Base-by-base conservation (phyloP, 2,888 invertebrate species). In the Aphrophora alni region DNA sequence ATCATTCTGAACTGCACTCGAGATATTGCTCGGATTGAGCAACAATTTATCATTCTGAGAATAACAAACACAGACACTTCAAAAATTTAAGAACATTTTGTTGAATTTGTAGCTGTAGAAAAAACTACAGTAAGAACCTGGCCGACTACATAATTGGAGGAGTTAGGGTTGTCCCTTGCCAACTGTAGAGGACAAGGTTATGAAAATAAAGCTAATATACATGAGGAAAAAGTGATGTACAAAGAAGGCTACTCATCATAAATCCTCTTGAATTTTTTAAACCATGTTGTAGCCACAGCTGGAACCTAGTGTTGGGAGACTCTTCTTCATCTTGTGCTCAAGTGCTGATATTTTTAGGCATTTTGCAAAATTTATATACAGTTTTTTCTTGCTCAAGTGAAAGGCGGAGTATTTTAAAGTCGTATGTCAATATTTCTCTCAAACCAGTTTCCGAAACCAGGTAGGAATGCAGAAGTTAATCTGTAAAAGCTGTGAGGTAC, bases 311-410 rank as follows among this genome's bases (percentile, higher is more conserved):
- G 38, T 75, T 33, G 38, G 33, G 44, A 75, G 75, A 75, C 24
- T 38, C 75, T 75, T 7, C 44, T 75, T 38, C 75, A 17, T 33
- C 44, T 75, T 69, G 69, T 69, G 1, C 24, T 21, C 21, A 38
- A 75, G 75, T 38, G 38, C 44, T 38, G 38, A 38, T 24, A 12
- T 75, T 75, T 75, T n/a, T 38, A 38, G 75, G 75, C 4, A 38
- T 75, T 12, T 21, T 38, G 38, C 38, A 75, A 75, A 75, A 17
- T 38, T 21, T 38, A 1, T 75, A 38, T 38, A 75, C 75, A 75
- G 38, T 75, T 0, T 75, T 75, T 38, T 75, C 75, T 75, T 75
- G 75, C 44, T 75, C 38, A 38, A 75, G 75, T 75, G 44, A 75
- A 38, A 75, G 75, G 38, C n/a, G 75, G 75, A 38, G 14, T 26